Conservation (phyloP, 1,140 invertebrate species). For the Camponotus pennsylvanicus region DNA sequence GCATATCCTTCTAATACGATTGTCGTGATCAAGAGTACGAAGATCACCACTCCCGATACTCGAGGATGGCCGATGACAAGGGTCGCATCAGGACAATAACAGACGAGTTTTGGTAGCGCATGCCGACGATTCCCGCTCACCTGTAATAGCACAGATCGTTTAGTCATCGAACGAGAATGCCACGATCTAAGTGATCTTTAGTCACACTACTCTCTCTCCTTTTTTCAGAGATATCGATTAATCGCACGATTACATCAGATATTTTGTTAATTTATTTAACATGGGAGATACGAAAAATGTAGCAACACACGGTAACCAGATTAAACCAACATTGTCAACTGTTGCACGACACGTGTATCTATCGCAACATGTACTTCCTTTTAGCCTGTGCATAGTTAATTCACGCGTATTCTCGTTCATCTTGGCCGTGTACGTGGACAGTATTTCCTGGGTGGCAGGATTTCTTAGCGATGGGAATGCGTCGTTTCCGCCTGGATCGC, state of each 20-base stretch:
- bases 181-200: not conserved
- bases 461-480: constrained; percentile 43
- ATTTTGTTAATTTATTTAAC: constrained; percentile 23
- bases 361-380: not conserved
- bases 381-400: not conserved
- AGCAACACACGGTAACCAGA: not conserved
- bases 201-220: not conserved
- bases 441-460: constrained; percentile 48
- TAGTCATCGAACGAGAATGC: constrained; percentile 68
- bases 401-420: not conserved
- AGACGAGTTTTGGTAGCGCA: constrained; percentile 71
- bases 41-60: constrained; percentile 6
- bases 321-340: not conserved
- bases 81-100: constrained; percentile 45
- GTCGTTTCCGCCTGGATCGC: constrained; percentile 45
- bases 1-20: not conserved
- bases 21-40: not conserved
- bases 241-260: not conserved
- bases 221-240: not conserved
- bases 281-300: constrained; percentile 3
- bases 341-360: not conserved
- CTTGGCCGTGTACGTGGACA: not conserved
- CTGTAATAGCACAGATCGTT: constrained; percentile 71
- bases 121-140: constrained; percentile 65
- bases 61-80: constrained; percentile 51